Percentiles rank a stretch among this genome's conserved stretches.
Evolutionary conservation across 2,888 invertebrate genomes (phyloP).

Genomic region (Apomyelois bistriatella): DNA sequence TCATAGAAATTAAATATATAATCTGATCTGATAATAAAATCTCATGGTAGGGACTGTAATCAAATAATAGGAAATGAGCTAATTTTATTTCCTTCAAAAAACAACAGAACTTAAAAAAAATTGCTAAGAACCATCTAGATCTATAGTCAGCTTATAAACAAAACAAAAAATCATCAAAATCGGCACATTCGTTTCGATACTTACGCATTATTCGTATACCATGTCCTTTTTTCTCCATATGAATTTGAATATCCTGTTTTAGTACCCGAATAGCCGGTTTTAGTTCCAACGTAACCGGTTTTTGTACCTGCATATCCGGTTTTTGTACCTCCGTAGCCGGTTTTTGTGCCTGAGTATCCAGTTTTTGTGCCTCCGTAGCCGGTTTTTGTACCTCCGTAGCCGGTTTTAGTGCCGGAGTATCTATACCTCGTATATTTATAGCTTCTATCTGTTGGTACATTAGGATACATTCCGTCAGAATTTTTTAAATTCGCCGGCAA

Average conservation of each 20-base stretch:
- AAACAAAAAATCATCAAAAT: not conserved
- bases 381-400: conserved; percentile 29
- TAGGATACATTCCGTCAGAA: not conserved
- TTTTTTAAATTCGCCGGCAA: conserved; percentile 51
- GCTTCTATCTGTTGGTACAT: not conserved
- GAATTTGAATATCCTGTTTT: conserved; percentile 21
- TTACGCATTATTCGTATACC: conserved; percentile 49
- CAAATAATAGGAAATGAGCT: no score
- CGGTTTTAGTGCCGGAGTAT: conserved; percentile 29
- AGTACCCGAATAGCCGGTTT: conserved; percentile 31
- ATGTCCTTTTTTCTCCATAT: conserved; percentile 30
- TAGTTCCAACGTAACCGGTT: conserved; percentile 32
- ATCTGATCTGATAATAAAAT: no score
- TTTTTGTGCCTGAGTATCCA: conserved; percentile 36
- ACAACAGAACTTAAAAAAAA: no score
- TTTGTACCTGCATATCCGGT: conserved; percentile 30
- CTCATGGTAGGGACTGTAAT: no score
- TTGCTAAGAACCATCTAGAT: no score
- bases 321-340: conserved; percentile 30
- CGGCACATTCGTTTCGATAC: conserved; percentile 28
- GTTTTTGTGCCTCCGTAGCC: conserved; percentile 27
- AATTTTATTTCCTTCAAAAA: no score
- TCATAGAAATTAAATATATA: no score
- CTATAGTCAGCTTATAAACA: no score
- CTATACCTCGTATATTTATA: conserved; percentile 17